phyloP scores from a whole-genome alignment of 2,888 invertebrate species.

The Meandrusa payeni region DNA sequence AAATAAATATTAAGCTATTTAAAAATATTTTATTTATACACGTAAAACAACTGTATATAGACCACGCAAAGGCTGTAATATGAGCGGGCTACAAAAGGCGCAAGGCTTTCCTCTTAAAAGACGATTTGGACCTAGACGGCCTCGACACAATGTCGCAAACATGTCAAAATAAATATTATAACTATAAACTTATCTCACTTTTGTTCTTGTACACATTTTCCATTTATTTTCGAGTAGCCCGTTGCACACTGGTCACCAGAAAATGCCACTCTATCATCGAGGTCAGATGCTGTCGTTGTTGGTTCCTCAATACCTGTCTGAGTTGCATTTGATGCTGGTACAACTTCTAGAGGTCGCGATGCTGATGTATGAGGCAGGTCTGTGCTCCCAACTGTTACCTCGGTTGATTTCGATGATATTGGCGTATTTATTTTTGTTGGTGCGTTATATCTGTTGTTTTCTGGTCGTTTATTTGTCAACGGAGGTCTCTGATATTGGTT shows the following conservation, averaged over 20 bases:
- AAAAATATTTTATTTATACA: no score
- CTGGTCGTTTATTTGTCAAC: constrained; percentile 10
- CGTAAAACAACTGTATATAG: no score
- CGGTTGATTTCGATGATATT: neutral
- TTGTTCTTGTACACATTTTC: constrained; percentile 12
- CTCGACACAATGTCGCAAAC: no score
- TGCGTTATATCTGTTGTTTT: neutral
- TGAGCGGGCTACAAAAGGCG: no score
- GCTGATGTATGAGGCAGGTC: neutral
- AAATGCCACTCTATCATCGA: constrained; percentile 19
- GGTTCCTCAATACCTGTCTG: neutral
- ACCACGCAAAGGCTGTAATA: no score
- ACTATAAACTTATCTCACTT: no score
- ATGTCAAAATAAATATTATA: no score
- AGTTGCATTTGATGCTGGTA: neutral
- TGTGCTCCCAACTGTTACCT: neutral
- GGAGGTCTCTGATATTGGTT: neutral
- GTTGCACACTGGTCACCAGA: constrained; percentile 11
- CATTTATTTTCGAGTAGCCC: constrained; percentile 11
- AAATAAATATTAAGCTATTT: no score
- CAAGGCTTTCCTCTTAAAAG: no score
- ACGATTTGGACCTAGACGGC: no score
- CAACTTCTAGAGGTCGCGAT: neutral
- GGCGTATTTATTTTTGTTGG: no score
- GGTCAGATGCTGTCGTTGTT: neutral